Evolutionary conservation across 2,113 vertebrate species (phyloP).

Genomic region (Eubucco bourcierii): DNA sequence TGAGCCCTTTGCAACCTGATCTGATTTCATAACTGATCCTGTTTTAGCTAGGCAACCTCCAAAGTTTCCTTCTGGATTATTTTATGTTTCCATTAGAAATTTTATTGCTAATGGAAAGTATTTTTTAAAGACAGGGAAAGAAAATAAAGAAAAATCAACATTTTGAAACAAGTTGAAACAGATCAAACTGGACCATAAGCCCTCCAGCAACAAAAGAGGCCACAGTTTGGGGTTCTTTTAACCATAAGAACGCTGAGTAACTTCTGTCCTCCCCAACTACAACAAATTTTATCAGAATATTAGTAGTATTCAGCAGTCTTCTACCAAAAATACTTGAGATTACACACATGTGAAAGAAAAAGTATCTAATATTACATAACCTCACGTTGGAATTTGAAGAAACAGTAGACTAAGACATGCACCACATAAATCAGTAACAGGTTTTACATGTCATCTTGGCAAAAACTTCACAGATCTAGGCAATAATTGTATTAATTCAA

Average conservation of each 20-base stretch:
- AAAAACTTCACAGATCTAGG: background rate
- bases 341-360: background rate
- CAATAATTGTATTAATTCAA: background rate
- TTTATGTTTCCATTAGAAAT: background rate
- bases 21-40: background rate
- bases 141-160: background rate
- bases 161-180: background rate
- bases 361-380: background rate
- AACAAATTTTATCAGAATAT: background rate
- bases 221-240: background rate
- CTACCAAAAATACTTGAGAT: background rate
- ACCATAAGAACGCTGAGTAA: background rate
- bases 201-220: background rate
- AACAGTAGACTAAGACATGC: background rate
- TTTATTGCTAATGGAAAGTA: background rate
- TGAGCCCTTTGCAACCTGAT: background rate
- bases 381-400: background rate
- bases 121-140: rapidly evolving
- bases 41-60: background rate
- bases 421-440: background rate
- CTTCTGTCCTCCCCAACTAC: background rate
- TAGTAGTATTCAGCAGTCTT: background rate
- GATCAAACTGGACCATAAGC: background rate
- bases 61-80: background rate
- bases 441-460: background rate